Evolutionary conservation across 2,797 vertebrate species (phyloP), one percentile per base, ranked within the genome.

Genomic region (Rachycentron canadum): DNA sequence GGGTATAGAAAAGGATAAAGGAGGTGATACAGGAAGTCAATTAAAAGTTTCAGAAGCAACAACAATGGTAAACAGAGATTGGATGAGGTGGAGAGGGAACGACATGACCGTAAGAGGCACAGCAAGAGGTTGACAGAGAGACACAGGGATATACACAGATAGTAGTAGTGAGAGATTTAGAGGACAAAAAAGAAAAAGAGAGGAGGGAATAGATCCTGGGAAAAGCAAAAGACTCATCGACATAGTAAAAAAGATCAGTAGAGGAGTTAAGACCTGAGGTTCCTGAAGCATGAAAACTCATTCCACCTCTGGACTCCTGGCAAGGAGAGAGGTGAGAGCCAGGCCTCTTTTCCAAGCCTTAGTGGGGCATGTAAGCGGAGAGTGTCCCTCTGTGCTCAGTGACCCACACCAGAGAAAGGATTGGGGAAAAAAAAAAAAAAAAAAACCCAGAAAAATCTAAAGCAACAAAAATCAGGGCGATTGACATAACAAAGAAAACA

Each of bases 271-370:
- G 88, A 84, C 84, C 78, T 14, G 69, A 81, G 89, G 62, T 75
- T 79, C 55, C 40, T 84, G 74, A 87, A 85, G 90, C 86, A 56
- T 91, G 82, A 89, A 91, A 93, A 90, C 88, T 89, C 87, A 90
- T 91, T 91, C 86, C 91, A 91, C 88, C 91, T 91, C 86, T 88
- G 79, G 81, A 82, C 87, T 86, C 76, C 77, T 34, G 52, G 72
- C 55, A 52, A 81, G 63, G 69, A 73, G 77, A 83, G 59, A 49
- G 52, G 61, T 59, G 76, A 8, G 19, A 80, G 38, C 56, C 34
- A 5, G 60, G 55, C 41, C 79, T 74, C 59, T 53, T 21, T 76
- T 50, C 77, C 76, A 38, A 47, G 60, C 41, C 67, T 91, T 73
- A 82, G 69, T 81, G 76, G 79, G 80, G 47, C 78, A 63, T 50